Conservation (phyloP, 2,888 invertebrate genomes). For the Microdon myrmicae region DNA sequence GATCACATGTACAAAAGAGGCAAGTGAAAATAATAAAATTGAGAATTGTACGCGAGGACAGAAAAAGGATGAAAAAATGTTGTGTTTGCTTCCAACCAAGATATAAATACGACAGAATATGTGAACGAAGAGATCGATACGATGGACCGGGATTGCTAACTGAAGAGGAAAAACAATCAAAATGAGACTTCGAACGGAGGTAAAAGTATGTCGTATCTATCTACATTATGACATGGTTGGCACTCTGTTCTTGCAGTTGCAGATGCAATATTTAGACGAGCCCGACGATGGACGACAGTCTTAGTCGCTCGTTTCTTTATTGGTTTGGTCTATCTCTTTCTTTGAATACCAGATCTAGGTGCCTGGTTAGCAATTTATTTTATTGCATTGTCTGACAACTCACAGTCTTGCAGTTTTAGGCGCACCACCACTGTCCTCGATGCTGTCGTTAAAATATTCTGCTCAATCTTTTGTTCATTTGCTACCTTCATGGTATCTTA, state of each 20-base stretch:
- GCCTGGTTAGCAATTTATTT: conserved; percentile 45
- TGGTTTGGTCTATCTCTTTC: too few species aligned
- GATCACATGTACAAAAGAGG: conserved; percentile 53
- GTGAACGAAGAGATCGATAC: conserved; percentile 48
- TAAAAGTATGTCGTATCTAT: conserved; percentile 47
- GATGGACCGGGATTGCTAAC: conserved; percentile 25
- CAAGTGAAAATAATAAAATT: conserved; percentile 51
- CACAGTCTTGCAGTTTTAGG: conserved; percentile 19
- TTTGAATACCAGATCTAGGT: too few species aligned
- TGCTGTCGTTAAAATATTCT: conserved; percentile 20
- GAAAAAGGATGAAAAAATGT: conserved; percentile 44
- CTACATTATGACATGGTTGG: conserved; percentile 52
- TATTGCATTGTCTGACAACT: conserved; percentile 37
- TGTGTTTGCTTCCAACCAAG: too few species aligned
- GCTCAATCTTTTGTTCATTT: too few species aligned
- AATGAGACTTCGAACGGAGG: conserved; percentile 9
- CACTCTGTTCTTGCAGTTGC: conserved; percentile 40
- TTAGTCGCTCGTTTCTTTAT: too few species aligned
- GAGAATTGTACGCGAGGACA: conserved; percentile 32
- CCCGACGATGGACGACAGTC: conserved; percentile 16
- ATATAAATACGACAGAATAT: conserved; percentile 8
- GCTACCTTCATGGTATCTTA: too few species aligned
- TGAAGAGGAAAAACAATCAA: conserved; percentile 11
- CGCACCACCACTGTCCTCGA: conserved; percentile 13
- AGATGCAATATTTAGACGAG: conserved; percentile 42